Evolutionary conservation across 2,113 vertebrate genomes (phyloP).

Genomic region (Grus americana): DNA sequence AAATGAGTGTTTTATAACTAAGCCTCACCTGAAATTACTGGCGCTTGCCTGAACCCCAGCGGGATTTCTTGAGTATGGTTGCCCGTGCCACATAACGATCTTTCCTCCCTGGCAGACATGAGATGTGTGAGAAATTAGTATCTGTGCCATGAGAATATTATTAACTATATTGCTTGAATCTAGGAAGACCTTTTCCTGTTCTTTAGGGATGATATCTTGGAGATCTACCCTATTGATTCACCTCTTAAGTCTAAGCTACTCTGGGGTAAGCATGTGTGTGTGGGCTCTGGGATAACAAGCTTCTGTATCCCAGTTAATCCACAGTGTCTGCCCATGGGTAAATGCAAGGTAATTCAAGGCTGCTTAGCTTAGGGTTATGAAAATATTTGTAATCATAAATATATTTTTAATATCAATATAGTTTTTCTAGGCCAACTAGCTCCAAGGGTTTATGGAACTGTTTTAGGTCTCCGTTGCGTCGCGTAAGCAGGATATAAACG

Average conservation of each 20-base stretch:
- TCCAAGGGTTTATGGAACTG: neutral
- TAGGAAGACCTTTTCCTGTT: neutral
- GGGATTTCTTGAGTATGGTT: neutral
- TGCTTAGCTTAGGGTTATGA: neutral
- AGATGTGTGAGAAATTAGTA: neutral
- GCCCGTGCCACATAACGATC: neutral
- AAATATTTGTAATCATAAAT: constrained; percentile 11
- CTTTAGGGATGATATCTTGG: neutral
- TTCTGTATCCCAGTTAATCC: constrained; percentile 32
- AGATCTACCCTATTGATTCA: constrained; percentile 8
- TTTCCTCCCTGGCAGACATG: neutral
- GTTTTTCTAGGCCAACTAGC: neutral
- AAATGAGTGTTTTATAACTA: neutral
- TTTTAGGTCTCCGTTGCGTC: neutral
- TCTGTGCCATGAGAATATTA: neutral
- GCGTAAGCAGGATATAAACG: neutral
- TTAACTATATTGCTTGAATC: neutral
- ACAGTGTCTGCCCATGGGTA: neutral
- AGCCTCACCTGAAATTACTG: neutral
- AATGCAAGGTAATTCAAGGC: neutral
- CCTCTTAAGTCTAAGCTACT: neutral
- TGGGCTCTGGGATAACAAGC: neutral
- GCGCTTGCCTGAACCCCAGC: neutral
- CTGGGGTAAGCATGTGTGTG: neutral
- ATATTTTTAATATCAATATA: neutral